phyloP scores from a whole-genome alignment of 2,113 vertebrate genomes.

The Nesogale talazaci region DNA sequence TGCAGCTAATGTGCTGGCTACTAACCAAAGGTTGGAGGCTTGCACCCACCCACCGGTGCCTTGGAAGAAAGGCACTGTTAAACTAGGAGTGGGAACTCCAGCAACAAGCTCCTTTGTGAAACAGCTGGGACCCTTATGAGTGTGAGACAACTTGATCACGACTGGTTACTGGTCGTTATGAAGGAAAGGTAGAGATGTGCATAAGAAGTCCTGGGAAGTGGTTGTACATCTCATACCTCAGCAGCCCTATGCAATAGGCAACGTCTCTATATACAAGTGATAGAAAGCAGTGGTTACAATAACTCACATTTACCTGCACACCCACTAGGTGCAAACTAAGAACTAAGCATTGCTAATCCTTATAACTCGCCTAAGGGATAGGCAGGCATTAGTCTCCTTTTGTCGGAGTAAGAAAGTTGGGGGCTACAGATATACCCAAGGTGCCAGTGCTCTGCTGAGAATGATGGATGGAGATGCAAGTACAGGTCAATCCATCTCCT shows the following conservation, averaged over 20 bases:
- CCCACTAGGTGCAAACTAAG: background rate
- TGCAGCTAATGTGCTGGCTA: background rate
- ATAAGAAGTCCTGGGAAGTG: background rate
- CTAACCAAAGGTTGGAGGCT: background rate
- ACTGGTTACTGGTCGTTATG: background rate
- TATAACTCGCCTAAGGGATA: conserved; percentile 33
- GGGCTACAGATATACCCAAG: background rate
- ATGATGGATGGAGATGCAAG: background rate
- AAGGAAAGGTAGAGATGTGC: background rate
- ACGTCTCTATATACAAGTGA: background rate
- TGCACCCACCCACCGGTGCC: background rate
- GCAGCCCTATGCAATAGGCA: background rate
- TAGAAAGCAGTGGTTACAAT: background rate
- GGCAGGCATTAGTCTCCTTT: background rate
- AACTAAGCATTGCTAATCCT: conserved; percentile 66
- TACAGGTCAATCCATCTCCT: background rate
- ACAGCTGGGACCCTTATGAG: background rate
- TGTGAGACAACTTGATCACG: background rate
- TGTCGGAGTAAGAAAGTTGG: background rate
- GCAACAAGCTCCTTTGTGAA: background rate
- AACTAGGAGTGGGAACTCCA: background rate
- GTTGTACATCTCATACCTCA: background rate
- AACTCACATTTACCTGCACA: background rate
- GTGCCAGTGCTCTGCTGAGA: background rate
- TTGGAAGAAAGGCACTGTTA: background rate